Percentiles rank a stretch among this genome's conserved stretches.
Conservation (phyloP, 2,888 invertebrate genomes). For the Aporophyla nigra region DNA sequence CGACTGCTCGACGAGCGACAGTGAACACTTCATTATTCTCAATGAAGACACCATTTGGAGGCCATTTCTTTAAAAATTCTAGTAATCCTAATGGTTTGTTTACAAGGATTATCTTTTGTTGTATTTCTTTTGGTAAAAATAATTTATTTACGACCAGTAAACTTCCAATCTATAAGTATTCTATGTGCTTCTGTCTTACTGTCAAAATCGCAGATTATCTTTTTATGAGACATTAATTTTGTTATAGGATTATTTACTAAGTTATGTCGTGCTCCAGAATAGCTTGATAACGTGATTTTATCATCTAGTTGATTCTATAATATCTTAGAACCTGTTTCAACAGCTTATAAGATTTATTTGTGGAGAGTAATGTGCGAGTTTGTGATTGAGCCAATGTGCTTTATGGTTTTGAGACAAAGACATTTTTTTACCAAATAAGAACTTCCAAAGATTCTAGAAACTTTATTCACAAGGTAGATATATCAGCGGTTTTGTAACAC, state of each 20-base stretch:
- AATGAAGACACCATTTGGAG: conserved; percentile 39
- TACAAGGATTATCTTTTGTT: background rate
- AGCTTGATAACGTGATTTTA: background rate
- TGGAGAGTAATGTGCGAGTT: too few relatives aligned
- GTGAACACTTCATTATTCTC: conserved; percentile 80
- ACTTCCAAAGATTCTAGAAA: too few relatives aligned
- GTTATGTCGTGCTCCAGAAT: background rate
- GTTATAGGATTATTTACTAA: conserved; percentile 14
- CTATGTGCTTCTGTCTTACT: background rate
- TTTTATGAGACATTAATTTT: conserved; percentile 8
- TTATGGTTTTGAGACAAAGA: too few relatives aligned
- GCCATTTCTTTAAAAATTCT: background rate
- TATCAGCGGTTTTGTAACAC: too few relatives aligned
- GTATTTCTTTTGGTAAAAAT: background rate
- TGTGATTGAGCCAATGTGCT: too few relatives aligned
- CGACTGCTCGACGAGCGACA: conserved; percentile 69
- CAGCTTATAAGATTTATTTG: too few relatives aligned
- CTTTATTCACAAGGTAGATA: too few relatives aligned
- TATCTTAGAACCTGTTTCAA: too few relatives aligned
- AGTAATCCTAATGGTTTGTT: background rate
- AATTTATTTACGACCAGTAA: background rate
- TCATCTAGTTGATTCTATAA: background rate
- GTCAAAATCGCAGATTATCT: background rate
- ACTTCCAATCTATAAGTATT: background rate
- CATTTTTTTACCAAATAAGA: too few relatives aligned